A percentile compares a stretch with the other conserved stretches of the same genome.
phyloP scores from a whole-genome alignment of 2,888 invertebrate species.

The Seira ritae region DNA sequence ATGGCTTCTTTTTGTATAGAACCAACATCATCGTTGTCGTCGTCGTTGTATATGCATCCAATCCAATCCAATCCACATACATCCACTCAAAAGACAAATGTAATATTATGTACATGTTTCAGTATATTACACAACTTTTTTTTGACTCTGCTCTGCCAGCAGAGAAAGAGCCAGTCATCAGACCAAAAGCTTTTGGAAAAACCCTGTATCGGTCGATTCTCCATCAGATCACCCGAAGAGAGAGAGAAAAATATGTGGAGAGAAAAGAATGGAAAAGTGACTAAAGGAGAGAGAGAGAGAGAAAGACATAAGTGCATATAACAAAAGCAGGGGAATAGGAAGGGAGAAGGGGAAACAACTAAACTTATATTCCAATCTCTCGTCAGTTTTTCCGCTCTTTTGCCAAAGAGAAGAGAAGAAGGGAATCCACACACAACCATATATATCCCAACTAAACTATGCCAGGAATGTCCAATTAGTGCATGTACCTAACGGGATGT shows the following conservation, averaged over 20 bases:
- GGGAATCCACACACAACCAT: constrained; percentile 71
- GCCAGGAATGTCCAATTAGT: constrained; percentile 98
- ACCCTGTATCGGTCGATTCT: constrained; percentile 72
- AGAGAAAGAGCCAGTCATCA: constrained; percentile 46
- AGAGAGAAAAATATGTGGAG: constrained; percentile 52
- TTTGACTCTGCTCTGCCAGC: constrained; percentile 27
- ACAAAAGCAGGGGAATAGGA: constrained; percentile 30
- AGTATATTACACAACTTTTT: constrained; percentile 53
- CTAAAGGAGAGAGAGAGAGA: constrained; percentile 29
- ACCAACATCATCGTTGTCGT: no score
- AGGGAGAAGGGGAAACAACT: constrained; percentile 45
- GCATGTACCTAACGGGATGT: constrained; percentile 80
- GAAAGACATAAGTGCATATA: constrained; percentile 34
- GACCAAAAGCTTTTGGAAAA: constrained; percentile 60
- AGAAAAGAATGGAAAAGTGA: constrained; percentile 46
- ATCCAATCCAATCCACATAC: no score
- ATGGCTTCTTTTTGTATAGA: no score
- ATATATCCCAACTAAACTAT: constrained; percentile 82
- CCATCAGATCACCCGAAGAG: constrained; percentile 70
- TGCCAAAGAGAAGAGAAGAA: constrained; percentile 58
- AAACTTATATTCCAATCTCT: constrained; percentile 53
- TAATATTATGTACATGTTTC: constrained; percentile 49
- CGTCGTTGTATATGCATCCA: no score
- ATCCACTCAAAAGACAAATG: constrained; percentile 42
- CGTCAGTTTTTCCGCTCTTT: constrained; percentile 20